Base-by-base conservation (phyloP, 2,113 vertebrate genomes). In the Fulmarus glacialis region DNA sequence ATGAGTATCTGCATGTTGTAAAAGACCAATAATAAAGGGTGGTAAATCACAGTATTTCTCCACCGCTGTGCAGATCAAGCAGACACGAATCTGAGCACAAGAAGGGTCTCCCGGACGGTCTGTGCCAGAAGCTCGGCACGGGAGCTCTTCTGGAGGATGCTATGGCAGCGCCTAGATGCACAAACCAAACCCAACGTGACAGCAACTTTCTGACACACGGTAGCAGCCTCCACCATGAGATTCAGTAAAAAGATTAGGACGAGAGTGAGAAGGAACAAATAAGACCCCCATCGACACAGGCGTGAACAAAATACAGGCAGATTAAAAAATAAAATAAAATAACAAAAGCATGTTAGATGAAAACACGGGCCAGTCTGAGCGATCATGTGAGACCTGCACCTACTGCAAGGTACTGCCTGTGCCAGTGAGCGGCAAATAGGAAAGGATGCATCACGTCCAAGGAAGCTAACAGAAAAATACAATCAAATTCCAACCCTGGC, bases 341-440 rank as follows among this genome's bases (percentile, higher is more conserved):
- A 82, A 72, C 9, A 55, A 38, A 72, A 68, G 24, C 30, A 60
- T 2, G 1, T 48, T n/a, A 86, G 34, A 75, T 59, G 58, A 82
- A 71, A 78, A 68, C 30, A 32, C 1, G 1, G 85, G 36, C 19
- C 68, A 74, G 14, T 34, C 8, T 40, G 79, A 93, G 23, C 4
- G 0, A 13, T 64, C 48, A 52, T 60, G 12, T 0, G 5, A 62
- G 47, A 62, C 38, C 24, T n/a, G 56, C 50, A 30, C 34, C 45
- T 58, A 34, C 68, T 7, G 9, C 0, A 1, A 42, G 48, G 38
- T 40, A 71, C 38, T 78, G 64, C 55, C 59, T 48, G 29, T 56
- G 60, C 56, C 60, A 79, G 38, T 3, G 17, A 63, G 12, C 82
- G 30, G 42, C 38, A 71, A 78, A 59, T 1, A 62, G 7, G 17